Evolutionary conservation across 1,140 invertebrate species (phyloP), one percentile per base, ranked within the genome.

Genomic region (Macrobrachium rosenbergii): DNA sequence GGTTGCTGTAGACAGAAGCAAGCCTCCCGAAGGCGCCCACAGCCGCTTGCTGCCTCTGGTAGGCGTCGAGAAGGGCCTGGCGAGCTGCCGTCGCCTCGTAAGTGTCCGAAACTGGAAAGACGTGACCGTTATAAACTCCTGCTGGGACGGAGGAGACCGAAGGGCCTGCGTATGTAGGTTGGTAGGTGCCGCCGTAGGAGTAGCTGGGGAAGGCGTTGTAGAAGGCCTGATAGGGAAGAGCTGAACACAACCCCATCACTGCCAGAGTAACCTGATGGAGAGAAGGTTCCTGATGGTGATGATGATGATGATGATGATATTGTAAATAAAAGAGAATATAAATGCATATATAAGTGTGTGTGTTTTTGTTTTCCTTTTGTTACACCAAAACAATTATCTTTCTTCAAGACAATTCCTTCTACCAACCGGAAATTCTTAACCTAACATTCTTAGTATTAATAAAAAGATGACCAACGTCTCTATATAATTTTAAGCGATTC

Each of bases 61-160:
- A n/a, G 37, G 19, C 43, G 59, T 23, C 14, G 14, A 43, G 14
- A 62, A 2, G 2, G 77, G 58, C 58, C 43, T 19, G 14, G 17
- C 17, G 19, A 60, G 28, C 77, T 16, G 28, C 19, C 28, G 82
- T 77, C 7, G 12, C 52, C 6, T 52, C 52, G 52, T 52, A 52
- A 0, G 52, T 52, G 59, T 83, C 82, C 2, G 82, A 64, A 12
- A 83, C 73, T 21, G 58, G 82, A 37, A 77, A 62, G 19, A 83
- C 23, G 19, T 77, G 75, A 16, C 82, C 82, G n/a, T 37, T 60
- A 37, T 37, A 3, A 14, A 83, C 43, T 12, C 82, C 82, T 21
- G 82, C 82, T 23, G 82, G 83, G 45, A 85, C 62, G 28, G 63
- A 69, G 63, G 83, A n/a, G 12, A 76, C 83, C 76, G 79, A 37